phyloP scores from a whole-genome alignment of 2,113 vertebrate species.

The Oxygymnocypris stewartii region DNA sequence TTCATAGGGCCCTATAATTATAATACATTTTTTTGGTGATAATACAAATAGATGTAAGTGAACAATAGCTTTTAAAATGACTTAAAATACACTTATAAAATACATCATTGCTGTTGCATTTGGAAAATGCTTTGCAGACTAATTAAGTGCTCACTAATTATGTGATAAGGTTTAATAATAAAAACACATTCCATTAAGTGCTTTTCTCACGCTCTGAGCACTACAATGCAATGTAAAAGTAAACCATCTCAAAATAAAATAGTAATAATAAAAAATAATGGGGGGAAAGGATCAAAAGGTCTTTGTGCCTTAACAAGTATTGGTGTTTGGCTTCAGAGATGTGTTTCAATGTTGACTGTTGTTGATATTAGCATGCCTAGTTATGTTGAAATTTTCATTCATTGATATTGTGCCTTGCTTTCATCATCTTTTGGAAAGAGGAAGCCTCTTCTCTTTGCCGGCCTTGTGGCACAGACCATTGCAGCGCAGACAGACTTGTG shows the following conservation, averaged over 20 bases:
- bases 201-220: not conserved
- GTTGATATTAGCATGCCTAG: not conserved
- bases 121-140: not conserved
- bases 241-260: not conserved
- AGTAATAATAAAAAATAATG: not conserved
- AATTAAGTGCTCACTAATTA: not conserved
- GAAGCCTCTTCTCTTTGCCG: slow-evolving; percentile 23
- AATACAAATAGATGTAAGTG: no score
- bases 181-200: not conserved
- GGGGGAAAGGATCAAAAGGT: not conserved
- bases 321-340: not conserved
- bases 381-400: slow-evolving; percentile 10
- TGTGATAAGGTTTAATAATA: not conserved
- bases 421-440: slow-evolving; percentile 42
- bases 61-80: no score
- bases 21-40: no score
- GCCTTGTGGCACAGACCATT: slow-evolving; percentile 25
- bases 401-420: not conserved
- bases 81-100: no score
- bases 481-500: slow-evolving; percentile 34
- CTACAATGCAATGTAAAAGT: not conserved
- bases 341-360: not conserved
- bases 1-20: no score
- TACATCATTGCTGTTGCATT: no score
- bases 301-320: not conserved